These are phyloP conservation scores for Miniopterus natalensis DNA, from an alignment of 2,113 vertebrate species.

Conservation along the genomic window DNA sequence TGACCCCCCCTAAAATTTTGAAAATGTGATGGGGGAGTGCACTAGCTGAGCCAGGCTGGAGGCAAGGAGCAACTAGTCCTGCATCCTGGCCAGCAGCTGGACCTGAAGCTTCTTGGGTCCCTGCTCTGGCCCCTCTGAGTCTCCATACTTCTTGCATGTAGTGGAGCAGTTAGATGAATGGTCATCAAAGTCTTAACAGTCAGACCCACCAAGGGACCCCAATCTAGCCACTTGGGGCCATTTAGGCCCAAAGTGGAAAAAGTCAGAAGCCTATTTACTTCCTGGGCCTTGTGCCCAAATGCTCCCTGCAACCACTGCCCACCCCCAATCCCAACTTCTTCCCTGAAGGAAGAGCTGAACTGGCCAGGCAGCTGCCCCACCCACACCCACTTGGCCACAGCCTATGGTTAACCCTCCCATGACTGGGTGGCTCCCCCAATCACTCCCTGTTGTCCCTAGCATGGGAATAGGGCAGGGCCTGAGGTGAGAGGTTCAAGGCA, in stretches of 20 bases:
- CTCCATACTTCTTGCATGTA: not conserved
- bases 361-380: not conserved
- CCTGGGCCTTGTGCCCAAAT: not conserved
- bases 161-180: too few relatives aligned
- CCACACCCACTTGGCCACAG: constrained; percentile 32
- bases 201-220: not conserved
- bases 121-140: not conserved
- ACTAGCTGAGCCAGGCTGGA: not conserved
- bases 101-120: not conserved
- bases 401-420: not conserved
- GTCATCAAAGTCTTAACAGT: not conserved
- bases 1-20: not conserved
- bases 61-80: not conserved
- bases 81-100: not conserved
- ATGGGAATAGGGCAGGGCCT: not conserved
- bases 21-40: not conserved
- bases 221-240: not conserved
- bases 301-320: not conserved
- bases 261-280: not conserved
- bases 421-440: not conserved
- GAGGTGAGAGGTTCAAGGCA: not conserved
- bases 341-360: not conserved
- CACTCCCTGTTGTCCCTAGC: not conserved
- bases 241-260: not conserved
- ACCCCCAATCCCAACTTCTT: not conserved